Conservation (phyloP, 2,113 vertebrate species). For the Riparia riparia region DNA sequence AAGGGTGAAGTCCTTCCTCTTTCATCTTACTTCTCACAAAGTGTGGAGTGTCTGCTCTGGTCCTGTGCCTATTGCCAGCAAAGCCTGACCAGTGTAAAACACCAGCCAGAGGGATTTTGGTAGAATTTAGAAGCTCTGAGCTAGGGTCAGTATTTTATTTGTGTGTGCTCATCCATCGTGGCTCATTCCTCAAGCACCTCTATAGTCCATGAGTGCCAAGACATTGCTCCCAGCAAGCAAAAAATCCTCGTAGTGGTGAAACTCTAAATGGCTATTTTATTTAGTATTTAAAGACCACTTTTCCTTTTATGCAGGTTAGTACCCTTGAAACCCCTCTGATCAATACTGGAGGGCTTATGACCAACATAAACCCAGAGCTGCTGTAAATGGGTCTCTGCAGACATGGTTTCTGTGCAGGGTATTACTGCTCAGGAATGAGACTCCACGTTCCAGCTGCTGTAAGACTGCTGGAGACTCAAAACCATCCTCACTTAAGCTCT, state of each 20-base stretch:
- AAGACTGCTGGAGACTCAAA: background rate
- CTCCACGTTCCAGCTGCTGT: background rate
- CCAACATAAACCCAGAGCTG: background rate
- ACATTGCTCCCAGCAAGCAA: background rate
- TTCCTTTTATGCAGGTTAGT: background rate
- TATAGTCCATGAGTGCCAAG: background rate
- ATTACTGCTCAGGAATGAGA: background rate
- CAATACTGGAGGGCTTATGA: fast-evolving
- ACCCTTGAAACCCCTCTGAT: background rate
- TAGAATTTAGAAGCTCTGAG: background rate
- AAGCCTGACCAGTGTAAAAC: background rate
- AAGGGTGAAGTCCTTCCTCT: background rate
- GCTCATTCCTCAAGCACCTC: background rate
- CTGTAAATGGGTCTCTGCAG: background rate
- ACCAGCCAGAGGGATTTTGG: background rate
- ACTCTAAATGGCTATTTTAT: background rate
- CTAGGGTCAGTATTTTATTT: background rate
- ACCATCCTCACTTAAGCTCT: slow-evolving; percentile 15
- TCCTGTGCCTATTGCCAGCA: background rate
- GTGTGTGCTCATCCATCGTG: fast-evolving
- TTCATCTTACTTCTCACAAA: background rate
- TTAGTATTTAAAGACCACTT: background rate
- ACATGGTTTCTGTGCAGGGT: background rate
- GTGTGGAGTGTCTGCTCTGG: background rate
- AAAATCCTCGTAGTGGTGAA: background rate